A percentile compares a stretch with the other conserved stretches of the same genome.
phyloP scores from a whole-genome alignment of 2,113 vertebrate species.

The Vidua chalybeata region DNA sequence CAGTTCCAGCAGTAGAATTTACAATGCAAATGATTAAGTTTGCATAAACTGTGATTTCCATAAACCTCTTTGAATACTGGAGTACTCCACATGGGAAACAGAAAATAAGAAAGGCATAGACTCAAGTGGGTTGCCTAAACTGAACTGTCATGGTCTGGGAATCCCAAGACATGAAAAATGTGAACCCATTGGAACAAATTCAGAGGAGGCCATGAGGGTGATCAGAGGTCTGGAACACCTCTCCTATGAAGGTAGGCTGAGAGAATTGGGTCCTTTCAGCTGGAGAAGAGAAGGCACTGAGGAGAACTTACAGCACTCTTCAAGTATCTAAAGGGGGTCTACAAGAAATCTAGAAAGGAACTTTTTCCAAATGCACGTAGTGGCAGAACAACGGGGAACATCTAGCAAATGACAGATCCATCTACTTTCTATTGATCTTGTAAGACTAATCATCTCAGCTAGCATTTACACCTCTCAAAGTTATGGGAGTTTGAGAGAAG shows the following conservation, averaged over 20 bases:
- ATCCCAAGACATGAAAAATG: too few species aligned
- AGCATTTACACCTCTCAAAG: not conserved
- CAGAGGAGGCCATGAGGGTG: too few species aligned
- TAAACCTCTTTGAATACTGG: too few species aligned
- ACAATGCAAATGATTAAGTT: too few species aligned
- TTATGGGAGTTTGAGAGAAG: not conserved
- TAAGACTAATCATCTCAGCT: not conserved
- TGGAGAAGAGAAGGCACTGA: not conserved
- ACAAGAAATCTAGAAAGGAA: not conserved
- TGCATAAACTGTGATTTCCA: too few species aligned
- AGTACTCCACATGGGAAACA: too few species aligned
- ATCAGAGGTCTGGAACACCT: too few species aligned
- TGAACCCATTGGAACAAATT: too few species aligned
- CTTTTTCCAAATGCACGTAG: not conserved
- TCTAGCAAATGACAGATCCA: not conserved
- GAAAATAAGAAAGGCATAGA: too few species aligned
- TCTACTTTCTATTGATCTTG: not conserved
- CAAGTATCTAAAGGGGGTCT: not conserved
- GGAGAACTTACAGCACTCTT: not conserved
- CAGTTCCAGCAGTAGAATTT: too few species aligned
- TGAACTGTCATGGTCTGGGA: too few species aligned
- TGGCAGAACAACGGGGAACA: not conserved
- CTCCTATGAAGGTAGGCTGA: not conserved
- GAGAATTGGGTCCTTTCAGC: not conserved
- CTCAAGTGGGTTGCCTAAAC: too few species aligned